Evolutionary conservation across 1,140 invertebrate species (phyloP), one percentile per base, ranked within the genome.

Genomic region (Sminthurinus signatus): DNA sequence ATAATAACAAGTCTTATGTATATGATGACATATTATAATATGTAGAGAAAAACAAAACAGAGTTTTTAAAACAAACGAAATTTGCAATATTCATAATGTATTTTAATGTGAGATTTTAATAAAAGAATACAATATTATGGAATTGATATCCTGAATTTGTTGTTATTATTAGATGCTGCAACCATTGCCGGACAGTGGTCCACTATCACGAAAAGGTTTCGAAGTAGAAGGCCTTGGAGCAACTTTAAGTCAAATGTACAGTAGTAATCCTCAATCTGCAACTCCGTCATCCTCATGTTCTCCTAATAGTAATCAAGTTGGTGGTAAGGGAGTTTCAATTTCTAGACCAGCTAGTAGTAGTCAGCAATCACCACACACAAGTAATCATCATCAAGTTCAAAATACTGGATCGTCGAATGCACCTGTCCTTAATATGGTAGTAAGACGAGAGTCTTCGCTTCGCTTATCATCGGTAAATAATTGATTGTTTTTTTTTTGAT

Each of bases 391-490:
- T 36, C 32, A 36, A 36, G 32, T 36, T 36, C 32, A 36, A 15
- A 36, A 36, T 36, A 25, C 44, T n/a, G 44, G 44, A 19, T 10
- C 44, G 8, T 48, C 44, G n/a, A 42, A n/a, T 32, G 31, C 21
- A n/a, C 48, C 23, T 23, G 50, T 57, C 52, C 50, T 57, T 31
- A 64, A 59, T 51, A 54, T 64, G 23, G 36, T 44, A 17, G 58
- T 54, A 27, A 54, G 67, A 75, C 79, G 84, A 36, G 86, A 89
- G 73, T 89, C 87, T 0, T 88, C 88, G 0, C 74, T n/a, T n/a
- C n/a, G n/a, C n/a, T n/a, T n/a, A n/a, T n/a, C n/a, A n/a, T n/a
- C n/a, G n/a, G n/a, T n/a, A n/a, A n/a, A n/a, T n/a, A n/a, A n/a
- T n/a, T n/a, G n/a, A n/a, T n/a, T n/a, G n/a, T n/a, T n/a, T n/a